Conservation (phyloP, 1,140 invertebrate species). For the Calosoma granatense region DNA sequence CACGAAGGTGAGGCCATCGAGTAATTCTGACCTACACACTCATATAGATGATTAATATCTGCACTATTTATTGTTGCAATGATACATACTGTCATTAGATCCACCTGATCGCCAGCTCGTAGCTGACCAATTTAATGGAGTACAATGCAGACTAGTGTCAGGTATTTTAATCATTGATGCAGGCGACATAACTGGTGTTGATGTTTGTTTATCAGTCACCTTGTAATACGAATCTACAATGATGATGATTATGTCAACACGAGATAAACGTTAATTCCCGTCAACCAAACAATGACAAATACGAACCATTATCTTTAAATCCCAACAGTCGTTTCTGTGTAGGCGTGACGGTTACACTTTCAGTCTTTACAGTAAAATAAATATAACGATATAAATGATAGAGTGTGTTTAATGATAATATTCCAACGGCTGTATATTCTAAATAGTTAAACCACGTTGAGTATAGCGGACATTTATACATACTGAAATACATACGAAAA, state of each 20-base stretch:
- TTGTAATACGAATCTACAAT: slow-evolving; percentile 23
- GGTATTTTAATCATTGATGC: slow-evolving; percentile 20
- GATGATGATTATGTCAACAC: slow-evolving; percentile 20
- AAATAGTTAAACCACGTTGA: slow-evolving; percentile 25
- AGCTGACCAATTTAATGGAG: slow-evolving; percentile 30
- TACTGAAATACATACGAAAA: no score
- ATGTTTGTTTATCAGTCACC: slow-evolving; percentile 20
- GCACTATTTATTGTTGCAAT: slow-evolving; percentile 13
- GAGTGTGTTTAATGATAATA: slow-evolving; percentile 31
- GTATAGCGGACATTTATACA: slow-evolving; percentile 22
- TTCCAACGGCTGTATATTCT: slow-evolving; percentile 28
- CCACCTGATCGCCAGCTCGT: slow-evolving; percentile 28
- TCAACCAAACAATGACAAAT: no score
- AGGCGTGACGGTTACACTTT: slow-evolving; percentile 29
- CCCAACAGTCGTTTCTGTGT: slow-evolving; percentile 33
- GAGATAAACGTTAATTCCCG: no score
- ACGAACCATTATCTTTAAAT: slow-evolving; percentile 26
- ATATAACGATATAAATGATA: slow-evolving; percentile 35
- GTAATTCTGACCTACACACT: slow-evolving; percentile 24
- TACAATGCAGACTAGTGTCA: slow-evolving; percentile 15
- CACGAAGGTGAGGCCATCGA: slow-evolving; percentile 27
- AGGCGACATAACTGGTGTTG: slow-evolving; percentile 15
- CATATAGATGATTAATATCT: slow-evolving; percentile 9
- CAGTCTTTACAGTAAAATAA: slow-evolving; percentile 25
- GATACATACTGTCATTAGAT: slow-evolving; percentile 25